Percentiles rank a stretch among this genome's conserved stretches.
These are phyloP conservation scores for Oophaga pumilio DNA, from an alignment of 2,113 vertebrate genomes.

Conservation along the genomic window DNA sequence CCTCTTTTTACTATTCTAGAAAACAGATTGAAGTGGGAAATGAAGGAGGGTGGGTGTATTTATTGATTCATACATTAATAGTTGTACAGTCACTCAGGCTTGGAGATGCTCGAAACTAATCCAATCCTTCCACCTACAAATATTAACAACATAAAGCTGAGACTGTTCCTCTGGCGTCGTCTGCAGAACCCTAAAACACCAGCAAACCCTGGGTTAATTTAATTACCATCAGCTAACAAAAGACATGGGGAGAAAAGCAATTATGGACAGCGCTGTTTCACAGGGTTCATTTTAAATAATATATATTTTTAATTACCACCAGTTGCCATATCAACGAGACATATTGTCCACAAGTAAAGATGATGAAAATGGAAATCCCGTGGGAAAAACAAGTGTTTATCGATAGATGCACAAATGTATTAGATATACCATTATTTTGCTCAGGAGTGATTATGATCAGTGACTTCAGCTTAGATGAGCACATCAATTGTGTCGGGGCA, in stretches of 20 bases:
- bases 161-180: neutral
- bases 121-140: neutral
- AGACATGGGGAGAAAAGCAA: neutral
- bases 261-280: slow-evolving; percentile 9
- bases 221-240: neutral
- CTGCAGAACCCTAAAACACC: slow-evolving; percentile 10
- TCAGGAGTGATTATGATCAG: no score
- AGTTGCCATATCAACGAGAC: slow-evolving; percentile 1
- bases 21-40: slow-evolving; percentile 12
- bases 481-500: no score
- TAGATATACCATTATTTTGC: no score
- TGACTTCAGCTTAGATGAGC: no score
- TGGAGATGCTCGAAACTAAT: neutral
- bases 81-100: neutral
- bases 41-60: slow-evolving; percentile 21
- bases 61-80: slow-evolving; percentile 50
- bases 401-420: no score
- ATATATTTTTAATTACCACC: neutral
- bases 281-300: neutral
- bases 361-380: neutral
- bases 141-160: neutral
- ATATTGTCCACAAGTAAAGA: neutral
- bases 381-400: no score
- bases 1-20: slow-evolving; percentile 36
- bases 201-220: slow-evolving; percentile 19